Evolutionary conservation across 2,888 invertebrate species (phyloP).

Genomic region (Biston betularia): DNA sequence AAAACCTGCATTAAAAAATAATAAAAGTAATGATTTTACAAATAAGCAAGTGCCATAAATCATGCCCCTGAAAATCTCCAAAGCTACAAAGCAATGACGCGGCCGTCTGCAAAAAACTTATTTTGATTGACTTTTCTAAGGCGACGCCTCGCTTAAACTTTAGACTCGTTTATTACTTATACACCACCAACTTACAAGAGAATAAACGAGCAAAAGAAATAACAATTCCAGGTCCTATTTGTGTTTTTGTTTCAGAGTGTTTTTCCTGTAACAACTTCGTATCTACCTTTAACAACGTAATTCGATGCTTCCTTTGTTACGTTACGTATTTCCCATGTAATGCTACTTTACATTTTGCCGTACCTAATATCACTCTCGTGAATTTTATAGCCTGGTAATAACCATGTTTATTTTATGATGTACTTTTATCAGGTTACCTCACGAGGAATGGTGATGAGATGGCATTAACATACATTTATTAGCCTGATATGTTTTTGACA

Average conservation of each 20-base stretch:
- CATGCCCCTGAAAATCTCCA: slow-evolving; percentile 9
- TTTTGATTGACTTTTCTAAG: slow-evolving; percentile 47
- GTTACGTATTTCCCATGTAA: slow-evolving; percentile 42
- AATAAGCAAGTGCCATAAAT: slow-evolving; percentile 20
- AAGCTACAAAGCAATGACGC: slow-evolving; percentile 11
- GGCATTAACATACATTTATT: slow-evolving; percentile 20
- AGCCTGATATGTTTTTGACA: not conserved
- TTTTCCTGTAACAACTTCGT: slow-evolving; percentile 40
- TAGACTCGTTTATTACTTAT: slow-evolving; percentile 55
- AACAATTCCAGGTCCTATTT: slow-evolving; percentile 43
- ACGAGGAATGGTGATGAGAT: slow-evolving; percentile 20
- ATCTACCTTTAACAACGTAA: slow-evolving; percentile 43
- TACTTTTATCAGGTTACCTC: slow-evolving; percentile 30
- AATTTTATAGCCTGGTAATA: slow-evolving; percentile 25
- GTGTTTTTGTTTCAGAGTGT: slow-evolving; percentile 44
- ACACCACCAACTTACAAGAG: slow-evolving; percentile 38
- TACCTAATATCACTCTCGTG: slow-evolving; percentile 36
- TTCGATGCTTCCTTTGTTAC: slow-evolving; percentile 43
- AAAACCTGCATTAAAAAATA: not conserved
- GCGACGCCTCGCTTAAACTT: slow-evolving; percentile 41
- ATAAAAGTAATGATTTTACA: not conserved
- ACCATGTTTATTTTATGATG: slow-evolving; percentile 34
- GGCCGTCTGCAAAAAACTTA: slow-evolving; percentile 27
- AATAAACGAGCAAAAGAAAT: slow-evolving; percentile 49
- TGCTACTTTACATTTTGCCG: slow-evolving; percentile 42